Base-by-base conservation (phyloP, 2,888 invertebrate species). In the Furcula furcula region DNA sequence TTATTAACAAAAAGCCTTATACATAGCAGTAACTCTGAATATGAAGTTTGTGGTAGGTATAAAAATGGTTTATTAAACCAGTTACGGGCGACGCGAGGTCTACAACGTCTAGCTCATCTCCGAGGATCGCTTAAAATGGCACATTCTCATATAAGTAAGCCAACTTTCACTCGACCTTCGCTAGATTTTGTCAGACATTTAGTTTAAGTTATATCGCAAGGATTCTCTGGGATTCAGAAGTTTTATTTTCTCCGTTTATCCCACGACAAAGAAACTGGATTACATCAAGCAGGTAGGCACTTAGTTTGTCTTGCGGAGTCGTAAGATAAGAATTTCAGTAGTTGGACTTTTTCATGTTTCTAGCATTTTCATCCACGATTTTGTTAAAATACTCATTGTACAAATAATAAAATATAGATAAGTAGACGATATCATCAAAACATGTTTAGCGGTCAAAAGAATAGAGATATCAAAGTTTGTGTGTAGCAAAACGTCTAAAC, bases 221-320 rank as follows among this genome's bases (percentile, higher is more conserved):
- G 46, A 44, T 52, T 55, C 28, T 25, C 30, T 13, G 37, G 50
- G 50, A 53, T 59, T 57, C 46, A 33, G 47, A 47, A 53, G 54
- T 59, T 57, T 59, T 59, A 57, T 59, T 59, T 53, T 58, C 44
- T 42, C 22, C 32, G 58, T 43, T 58, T 46, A 58, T 52, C 34
- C 45, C 31, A 37, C 42, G 42, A 55, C 44, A 55, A 49, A 55
- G 56, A 51, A 59, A 57, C 44, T 59, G 41, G 56, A 57, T 59
- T 59, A 59, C 29, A 31, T 31, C 31, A 43, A 50, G 43, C 55
- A 55, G 50, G 50, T 53, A 49, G 45, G 37, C 36, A 34, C 40
- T 57, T 46, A 55, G 44, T 55, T 53, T 49, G 46, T 40, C 46
- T 6, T 22, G 11, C 4, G 11, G n/a, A 25, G 12, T 23, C 25